Percentiles rank a stretch among this genome's conserved stretches.
Conservation (phyloP, 2,113 vertebrate genomes). For the Mus pahari region DNA sequence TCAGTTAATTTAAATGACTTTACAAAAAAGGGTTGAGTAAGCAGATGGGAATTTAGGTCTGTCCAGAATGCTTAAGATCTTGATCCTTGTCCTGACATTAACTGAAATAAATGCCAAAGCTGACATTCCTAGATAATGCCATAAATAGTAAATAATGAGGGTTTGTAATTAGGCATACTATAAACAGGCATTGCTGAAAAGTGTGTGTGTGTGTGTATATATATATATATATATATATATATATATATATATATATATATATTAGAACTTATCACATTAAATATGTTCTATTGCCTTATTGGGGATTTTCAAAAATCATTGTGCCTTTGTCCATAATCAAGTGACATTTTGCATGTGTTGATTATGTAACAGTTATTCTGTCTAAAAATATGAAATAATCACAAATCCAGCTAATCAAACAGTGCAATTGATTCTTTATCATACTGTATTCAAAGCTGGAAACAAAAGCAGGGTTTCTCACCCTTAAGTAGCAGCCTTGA, state of each 20-base stretch:
- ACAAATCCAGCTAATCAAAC: slow-evolving; percentile 55
- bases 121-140: slow-evolving; percentile 27
- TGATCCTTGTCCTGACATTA: slow-evolving; percentile 30
- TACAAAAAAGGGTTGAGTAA: slow-evolving; percentile 55
- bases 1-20: slow-evolving; percentile 58
- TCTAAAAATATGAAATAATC: slow-evolving; percentile 56
- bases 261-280: slow-evolving; percentile 9
- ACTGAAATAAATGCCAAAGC: slow-evolving; percentile 47
- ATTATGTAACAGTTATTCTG: slow-evolving; percentile 39
- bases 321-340: not conserved
- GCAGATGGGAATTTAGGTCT: slow-evolving; percentile 27
- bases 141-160: slow-evolving; percentile 56
- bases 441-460: slow-evolving; percentile 57
- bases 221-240: too few species aligned
- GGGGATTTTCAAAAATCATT: slow-evolving; percentile 34
- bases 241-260: not conserved
- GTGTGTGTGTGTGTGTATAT: not conserved
- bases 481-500: slow-evolving; percentile 56
- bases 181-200: not conserved
- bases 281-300: slow-evolving; percentile 38
- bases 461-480: slow-evolving; percentile 58
- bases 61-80: slow-evolving; percentile 56
- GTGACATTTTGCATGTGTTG: slow-evolving; percentile 24
- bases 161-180: slow-evolving; percentile 15
- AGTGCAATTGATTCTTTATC: slow-evolving; percentile 58